Conservation (phyloP, 2,113 vertebrate species). For the Grantiella picta region DNA sequence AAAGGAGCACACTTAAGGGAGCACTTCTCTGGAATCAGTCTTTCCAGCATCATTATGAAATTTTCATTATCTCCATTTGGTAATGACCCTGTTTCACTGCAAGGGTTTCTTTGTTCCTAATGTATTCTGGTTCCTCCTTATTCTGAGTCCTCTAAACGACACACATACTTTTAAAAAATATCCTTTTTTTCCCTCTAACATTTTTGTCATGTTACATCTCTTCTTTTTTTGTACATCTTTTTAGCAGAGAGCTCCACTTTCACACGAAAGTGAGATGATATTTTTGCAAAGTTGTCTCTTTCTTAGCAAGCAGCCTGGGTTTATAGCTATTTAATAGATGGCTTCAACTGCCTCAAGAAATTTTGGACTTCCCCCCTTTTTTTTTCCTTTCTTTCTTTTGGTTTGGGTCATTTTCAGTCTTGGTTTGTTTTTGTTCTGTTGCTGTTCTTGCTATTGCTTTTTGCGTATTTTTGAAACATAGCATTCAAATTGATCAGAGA, state of each 20-base stretch:
- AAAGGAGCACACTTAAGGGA: background rate
- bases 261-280: background rate
- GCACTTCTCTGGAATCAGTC: background rate
- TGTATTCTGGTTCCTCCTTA: background rate
- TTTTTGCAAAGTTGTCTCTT: background rate
- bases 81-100: background rate
- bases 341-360: background rate
- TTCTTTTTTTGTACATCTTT: background rate
- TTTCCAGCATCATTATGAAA: background rate
- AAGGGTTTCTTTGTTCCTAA: background rate
- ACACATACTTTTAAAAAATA: background rate
- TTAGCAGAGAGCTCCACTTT: background rate
- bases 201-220: background rate
- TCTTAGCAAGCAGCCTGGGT: background rate
- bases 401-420: background rate
- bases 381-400: background rate
- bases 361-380: no score
- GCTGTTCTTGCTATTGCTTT: background rate
- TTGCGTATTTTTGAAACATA: background rate
- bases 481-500: background rate
- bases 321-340: background rate
- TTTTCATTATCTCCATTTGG: background rate
- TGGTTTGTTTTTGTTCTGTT: background rate
- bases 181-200: background rate
- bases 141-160: background rate